These are phyloP conservation scores for Ptyas mucosa DNA, from an alignment of 2,113 vertebrate genomes.

Conservation along the genomic window DNA sequence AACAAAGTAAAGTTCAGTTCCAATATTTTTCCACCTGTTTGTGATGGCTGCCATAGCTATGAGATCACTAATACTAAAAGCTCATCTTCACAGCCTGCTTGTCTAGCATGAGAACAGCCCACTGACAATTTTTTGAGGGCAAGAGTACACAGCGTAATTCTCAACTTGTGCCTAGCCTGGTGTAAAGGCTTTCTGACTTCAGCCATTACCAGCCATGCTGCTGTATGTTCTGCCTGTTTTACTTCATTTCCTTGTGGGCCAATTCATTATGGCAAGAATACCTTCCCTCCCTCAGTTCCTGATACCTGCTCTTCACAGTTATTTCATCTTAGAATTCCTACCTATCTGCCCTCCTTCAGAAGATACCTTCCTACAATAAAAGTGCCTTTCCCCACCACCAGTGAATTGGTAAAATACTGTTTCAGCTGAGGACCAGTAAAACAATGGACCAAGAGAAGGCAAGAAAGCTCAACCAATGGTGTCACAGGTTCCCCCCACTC, in stretches of 20 bases:
- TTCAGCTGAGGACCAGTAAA: background rate
- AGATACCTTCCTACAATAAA: background rate
- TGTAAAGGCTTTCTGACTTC: background rate
- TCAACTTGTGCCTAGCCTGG: background rate
- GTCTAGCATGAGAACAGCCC: background rate
- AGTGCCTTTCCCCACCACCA: background rate
- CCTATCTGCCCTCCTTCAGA: background rate
- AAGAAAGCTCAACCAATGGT: background rate
- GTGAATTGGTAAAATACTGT: background rate
- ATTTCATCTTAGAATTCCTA: background rate
- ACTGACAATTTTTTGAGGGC: background rate
- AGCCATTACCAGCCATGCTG: background rate
- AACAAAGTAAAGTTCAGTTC: background rate
- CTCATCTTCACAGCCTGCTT: background rate
- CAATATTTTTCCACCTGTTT: background rate
- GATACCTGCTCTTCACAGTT: background rate
- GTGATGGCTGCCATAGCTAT: background rate
- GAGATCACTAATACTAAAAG: background rate
- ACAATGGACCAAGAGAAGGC: background rate
- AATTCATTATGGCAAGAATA: background rate
- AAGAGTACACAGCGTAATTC: background rate
- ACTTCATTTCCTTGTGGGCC: background rate
- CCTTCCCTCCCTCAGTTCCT: background rate
- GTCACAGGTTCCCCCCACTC: background rate
- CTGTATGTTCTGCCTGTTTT: background rate